Evolutionary conservation across 2,888 invertebrate genomes (phyloP).

Genomic region (Leptinotarsa rubiginosa): DNA sequence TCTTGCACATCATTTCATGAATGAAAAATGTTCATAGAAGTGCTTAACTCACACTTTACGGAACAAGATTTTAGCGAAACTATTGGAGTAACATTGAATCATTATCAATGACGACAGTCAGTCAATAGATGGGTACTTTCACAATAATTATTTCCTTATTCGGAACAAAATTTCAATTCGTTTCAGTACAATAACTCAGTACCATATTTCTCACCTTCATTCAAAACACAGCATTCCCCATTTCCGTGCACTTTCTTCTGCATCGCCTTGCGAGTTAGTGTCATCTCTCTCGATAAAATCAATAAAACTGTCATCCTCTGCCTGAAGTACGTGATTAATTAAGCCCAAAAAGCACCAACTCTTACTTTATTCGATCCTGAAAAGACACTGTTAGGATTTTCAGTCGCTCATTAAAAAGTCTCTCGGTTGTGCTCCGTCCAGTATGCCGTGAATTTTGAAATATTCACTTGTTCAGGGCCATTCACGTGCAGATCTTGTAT

Average conservation of each 20-base stretch:
- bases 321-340: constrained; percentile 5
- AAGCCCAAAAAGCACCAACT: constrained; percentile 2
- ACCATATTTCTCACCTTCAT: no score
- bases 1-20: no score
- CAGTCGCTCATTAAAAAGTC: constrained; percentile 18
- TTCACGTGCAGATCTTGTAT: not conserved
- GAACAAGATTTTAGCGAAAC: no score
- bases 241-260: not conserved
- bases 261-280: not conserved
- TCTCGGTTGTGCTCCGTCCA: not conserved
- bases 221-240: not conserved
- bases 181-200: no score
- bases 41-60: no score
- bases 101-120: no score
- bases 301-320: not conserved
- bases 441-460: not conserved
- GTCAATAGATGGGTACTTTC: no score
- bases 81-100: no score
- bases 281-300: not conserved
- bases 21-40: no score
- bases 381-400: constrained; percentile 12
- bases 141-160: no score
- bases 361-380: not conserved
- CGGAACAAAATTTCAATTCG: no score
- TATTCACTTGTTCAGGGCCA: constrained; percentile 1